phyloP scores from a whole-genome alignment of 2,797 vertebrate species.

The Aythya fuligula region DNA sequence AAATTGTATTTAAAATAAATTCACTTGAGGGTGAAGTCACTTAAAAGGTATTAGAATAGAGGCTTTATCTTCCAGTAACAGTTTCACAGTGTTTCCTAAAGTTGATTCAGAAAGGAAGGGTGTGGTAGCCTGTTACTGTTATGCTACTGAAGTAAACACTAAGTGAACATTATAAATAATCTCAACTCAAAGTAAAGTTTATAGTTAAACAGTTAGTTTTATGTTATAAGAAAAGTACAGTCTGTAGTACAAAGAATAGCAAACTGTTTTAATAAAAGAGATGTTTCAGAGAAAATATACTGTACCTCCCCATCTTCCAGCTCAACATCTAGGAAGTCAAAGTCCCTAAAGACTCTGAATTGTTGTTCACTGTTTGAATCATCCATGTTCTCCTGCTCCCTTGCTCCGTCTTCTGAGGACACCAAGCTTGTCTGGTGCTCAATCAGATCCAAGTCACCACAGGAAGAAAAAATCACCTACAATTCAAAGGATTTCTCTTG shows the following conservation, averaged over 20 bases:
- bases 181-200: slow-evolving; percentile 38
- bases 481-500: slow-evolving; percentile 52
- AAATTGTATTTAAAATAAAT: neutral
- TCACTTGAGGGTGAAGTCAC: neutral
- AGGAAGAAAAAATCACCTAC: slow-evolving; percentile 98
- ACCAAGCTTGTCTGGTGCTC: slow-evolving; percentile 95
- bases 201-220: slow-evolving; percentile 32
- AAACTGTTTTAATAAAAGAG: slow-evolving; percentile 15
- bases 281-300: slow-evolving; percentile 59
- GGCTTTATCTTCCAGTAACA: slow-evolving; percentile 58
- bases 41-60: slow-evolving; percentile 6
- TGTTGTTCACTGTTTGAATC: slow-evolving; percentile 98
- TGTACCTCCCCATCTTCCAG: slow-evolving; percentile 97
- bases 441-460: slow-evolving; percentile 97
- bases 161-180: slow-evolving; percentile 40
- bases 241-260: slow-evolving; percentile 22
- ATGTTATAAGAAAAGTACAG: slow-evolving; percentile 16
- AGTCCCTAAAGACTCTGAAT: slow-evolving; percentile 97
- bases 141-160: slow-evolving; percentile 37
- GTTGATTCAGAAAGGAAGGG: slow-evolving; percentile 73
- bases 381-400: slow-evolving; percentile 93
- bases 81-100: slow-evolving; percentile 48
- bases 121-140: slow-evolving; percentile 60
- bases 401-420: slow-evolving; percentile 92
- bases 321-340: slow-evolving; percentile 98